These are phyloP conservation scores for Perdix hodgsoniae DNA, from an alignment of 2,797 vertebrate genomes.

Conservation along the genomic window DNA sequence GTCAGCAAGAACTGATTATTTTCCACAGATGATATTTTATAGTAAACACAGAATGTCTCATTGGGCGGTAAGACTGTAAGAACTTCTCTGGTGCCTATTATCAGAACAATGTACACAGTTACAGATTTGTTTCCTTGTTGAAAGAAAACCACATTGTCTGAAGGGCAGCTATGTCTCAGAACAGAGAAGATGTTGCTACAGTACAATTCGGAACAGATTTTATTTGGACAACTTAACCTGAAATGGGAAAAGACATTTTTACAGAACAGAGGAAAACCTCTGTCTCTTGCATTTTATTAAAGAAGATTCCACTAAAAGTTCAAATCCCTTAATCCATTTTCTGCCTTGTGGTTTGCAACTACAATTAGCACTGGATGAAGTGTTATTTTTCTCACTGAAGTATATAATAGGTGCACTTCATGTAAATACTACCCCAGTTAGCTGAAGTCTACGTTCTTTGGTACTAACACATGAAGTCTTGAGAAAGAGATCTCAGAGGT, in stretches of 20 bases:
- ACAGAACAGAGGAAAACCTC: not conserved
- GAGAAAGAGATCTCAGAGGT: not conserved
- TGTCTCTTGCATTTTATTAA: not conserved
- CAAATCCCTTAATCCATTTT: not conserved
- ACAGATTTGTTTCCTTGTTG: slow-evolving; percentile 11
- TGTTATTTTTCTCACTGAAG: not conserved
- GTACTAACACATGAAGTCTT: not conserved
- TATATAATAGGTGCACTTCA: not conserved
- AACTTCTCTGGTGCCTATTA: not conserved
- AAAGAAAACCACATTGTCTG: not conserved
- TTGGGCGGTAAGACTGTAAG: not conserved
- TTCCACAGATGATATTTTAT: not conserved
- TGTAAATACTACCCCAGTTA: not conserved
- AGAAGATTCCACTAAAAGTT: not conserved
- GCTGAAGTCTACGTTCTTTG: not conserved
- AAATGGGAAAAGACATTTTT: not conserved
- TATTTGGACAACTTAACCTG: not conserved
- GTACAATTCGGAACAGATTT: not conserved
- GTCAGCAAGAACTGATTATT: not conserved
- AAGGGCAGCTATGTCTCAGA: not conserved
- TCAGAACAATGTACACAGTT: not conserved
- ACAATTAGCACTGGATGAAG: not conserved
- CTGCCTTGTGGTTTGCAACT: not conserved
- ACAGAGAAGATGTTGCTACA: not conserved
- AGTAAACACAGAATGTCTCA: not conserved